Evolutionary conservation across 2,888 invertebrate genomes (phyloP), one percentile per base, ranked within the genome.

Genomic region (Drosophila fungiperda): DNA sequence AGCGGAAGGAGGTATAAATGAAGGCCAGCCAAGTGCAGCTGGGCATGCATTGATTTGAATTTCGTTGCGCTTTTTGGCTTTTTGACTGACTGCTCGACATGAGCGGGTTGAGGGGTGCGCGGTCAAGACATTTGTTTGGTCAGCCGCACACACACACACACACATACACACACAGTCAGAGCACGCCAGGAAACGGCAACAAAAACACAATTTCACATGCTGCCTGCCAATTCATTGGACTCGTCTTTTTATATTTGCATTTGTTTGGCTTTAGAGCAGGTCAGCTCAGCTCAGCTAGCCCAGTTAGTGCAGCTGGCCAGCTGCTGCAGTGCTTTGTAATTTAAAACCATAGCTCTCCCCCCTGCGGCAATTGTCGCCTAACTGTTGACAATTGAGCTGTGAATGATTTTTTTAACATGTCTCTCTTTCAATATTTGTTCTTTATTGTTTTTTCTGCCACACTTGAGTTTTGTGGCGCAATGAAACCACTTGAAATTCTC

Each of bases 31-130:
- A 73, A 70, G 59, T 87, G 90, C 90, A 90, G 86, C 90, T 88
- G 87, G 76, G 70, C 72, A 79, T 76, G 89, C 82, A 84, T 87
- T 85, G 89, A 85, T 85, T 85, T 89, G 68, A 78, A 73, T 78
- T 72, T 73, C 81, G 83, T 78, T 87, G 76, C 81, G 84, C 82
- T 74, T 87, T 81, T 81, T 83, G 81, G 66, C 72, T 78, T 83
- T 83, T 77, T 74, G 82, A 71, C 73, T 50, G 89, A 68, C 79
- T 72, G 83, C 54, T 23, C 60, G 79, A 73, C 64, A 69, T 66
- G 66, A 33, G 79, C 49, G 40, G 67, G 40, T 9, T 6, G 26
- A 2, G 29, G 40, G 15, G 3, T 6, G 20, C 0, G n/a, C 60
- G 33, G 72, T 50, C 72, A 73, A 80, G 78, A 80, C 66, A 82